Conservation (phyloP, 2,888 invertebrate species). For the Torymus auratus region DNA sequence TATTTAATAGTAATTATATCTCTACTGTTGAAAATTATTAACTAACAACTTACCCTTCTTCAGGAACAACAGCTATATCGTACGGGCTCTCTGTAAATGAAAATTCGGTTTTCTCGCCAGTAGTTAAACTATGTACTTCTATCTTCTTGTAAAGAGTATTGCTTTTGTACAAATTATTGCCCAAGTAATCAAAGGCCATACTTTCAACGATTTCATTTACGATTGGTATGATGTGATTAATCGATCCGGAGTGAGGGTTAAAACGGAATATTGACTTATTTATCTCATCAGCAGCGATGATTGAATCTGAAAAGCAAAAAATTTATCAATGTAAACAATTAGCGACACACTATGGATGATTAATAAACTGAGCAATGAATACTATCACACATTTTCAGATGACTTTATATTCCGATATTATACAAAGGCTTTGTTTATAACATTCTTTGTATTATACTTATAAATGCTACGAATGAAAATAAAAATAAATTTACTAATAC, state of each 20-base stretch:
- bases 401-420: too few species aligned
- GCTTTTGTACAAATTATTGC: conserved; percentile 86
- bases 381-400: too few species aligned
- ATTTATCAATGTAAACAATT: too few species aligned
- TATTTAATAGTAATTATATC: too few species aligned
- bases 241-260: conserved; percentile 55
- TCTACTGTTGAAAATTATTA: too few species aligned
- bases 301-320: conserved; percentile 59
- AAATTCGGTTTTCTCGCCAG: conserved; percentile 80
- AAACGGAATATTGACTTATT: conserved; percentile 63
- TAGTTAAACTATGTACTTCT: conserved; percentile 82
- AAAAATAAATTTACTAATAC: too few species aligned
- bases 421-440: too few species aligned
- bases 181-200: conserved; percentile 83
- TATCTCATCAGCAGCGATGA: conserved; percentile 65
- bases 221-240: conserved; percentile 72
- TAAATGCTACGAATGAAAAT: too few species aligned
- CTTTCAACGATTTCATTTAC: conserved; percentile 79
- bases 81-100: conserved; percentile 81
- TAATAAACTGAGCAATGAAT: too few species aligned
- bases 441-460: too few species aligned
- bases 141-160: conserved; percentile 82
- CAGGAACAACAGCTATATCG: conserved; percentile 83
- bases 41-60: conserved; percentile 79
- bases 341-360: too few species aligned